phyloP scores from a whole-genome alignment of 30 jellyfish, hydroid and myxozoan genomes.

The Catostylus mosaicus region DNA sequence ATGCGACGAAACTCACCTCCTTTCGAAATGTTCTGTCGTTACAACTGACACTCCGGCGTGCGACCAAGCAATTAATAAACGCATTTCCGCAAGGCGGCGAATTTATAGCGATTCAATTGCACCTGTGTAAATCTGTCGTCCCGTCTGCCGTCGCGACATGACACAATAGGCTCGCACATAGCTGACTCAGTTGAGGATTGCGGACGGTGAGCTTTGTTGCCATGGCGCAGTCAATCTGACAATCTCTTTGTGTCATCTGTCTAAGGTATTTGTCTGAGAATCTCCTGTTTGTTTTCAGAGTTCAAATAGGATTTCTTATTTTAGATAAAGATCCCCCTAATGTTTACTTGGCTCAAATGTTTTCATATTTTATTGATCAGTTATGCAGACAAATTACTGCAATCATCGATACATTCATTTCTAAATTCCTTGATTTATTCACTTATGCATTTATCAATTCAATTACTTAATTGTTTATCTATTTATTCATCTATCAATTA shows the following conservation, averaged over 20 bases:
- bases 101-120: slow-evolving; percentile 41
- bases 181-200: slow-evolving; percentile 45
- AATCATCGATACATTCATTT: background rate
- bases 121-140: slow-evolving; percentile 67
- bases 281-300: slow-evolving; percentile 50
- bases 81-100: slow-evolving; percentile 16
- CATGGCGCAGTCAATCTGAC: slow-evolving; percentile 62
- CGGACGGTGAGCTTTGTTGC: slow-evolving; percentile 37
- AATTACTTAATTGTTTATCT: background rate
- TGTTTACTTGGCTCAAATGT: background rate
- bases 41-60: background rate
- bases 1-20: too few relatives aligned
- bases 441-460: background rate
- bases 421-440: too few relatives aligned
- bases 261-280: slow-evolving; percentile 66
- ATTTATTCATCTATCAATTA: background rate
- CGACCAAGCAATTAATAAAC: background rate
- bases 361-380: background rate
- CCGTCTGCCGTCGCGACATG: slow-evolving; percentile 82
- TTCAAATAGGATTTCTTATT: background rate
- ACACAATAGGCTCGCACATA: slow-evolving; percentile 50
- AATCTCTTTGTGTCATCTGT: slow-evolving; percentile 53
- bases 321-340: too few relatives aligned
- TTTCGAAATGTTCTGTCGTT: too few relatives aligned
- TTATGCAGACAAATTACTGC: background rate